Evolutionary conservation across 2,797 vertebrate species (phyloP).

Genomic region (Rallus crepitans): DNA sequence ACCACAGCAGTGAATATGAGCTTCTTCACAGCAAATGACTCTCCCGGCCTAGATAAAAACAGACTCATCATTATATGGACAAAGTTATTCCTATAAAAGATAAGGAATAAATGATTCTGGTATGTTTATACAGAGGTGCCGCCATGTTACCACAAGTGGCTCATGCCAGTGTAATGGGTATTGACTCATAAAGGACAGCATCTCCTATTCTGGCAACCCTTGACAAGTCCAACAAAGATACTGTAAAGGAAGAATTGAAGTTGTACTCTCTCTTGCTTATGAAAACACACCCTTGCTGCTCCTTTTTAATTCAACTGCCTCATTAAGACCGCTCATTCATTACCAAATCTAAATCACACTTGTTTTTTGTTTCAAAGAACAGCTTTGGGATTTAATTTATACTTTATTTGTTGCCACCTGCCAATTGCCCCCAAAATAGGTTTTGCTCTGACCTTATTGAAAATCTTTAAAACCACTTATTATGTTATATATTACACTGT

Average conservation of each 20-base stretch:
- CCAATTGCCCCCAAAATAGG: background rate
- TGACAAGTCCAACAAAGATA: background rate
- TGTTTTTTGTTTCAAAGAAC: background rate
- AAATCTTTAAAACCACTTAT: constrained; percentile 33
- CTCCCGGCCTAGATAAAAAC: background rate
- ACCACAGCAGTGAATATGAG: accelerated
- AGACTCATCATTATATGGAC: background rate
- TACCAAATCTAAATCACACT: background rate
- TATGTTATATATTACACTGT: background rate
- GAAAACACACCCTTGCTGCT: background rate
- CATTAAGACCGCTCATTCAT: background rate
- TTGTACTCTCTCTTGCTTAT: background rate
- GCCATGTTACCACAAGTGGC: background rate
- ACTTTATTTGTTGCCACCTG: constrained; percentile 2
- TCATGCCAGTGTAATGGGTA: background rate
- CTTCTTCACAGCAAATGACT: background rate
- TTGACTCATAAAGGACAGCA: background rate
- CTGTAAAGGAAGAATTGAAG: background rate
- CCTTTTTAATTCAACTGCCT: background rate
- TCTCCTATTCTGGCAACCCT: background rate
- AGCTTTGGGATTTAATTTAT: constrained; percentile 25
- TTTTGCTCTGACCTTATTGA: constrained; percentile 24
- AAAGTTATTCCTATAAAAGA: background rate
- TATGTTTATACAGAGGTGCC: background rate
- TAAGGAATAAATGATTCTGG: background rate